Percentiles rank a stretch among this genome's conserved stretches.
Evolutionary conservation across 1,140 invertebrate species (phyloP).

Genomic region (Ceratitis capitata): DNA sequence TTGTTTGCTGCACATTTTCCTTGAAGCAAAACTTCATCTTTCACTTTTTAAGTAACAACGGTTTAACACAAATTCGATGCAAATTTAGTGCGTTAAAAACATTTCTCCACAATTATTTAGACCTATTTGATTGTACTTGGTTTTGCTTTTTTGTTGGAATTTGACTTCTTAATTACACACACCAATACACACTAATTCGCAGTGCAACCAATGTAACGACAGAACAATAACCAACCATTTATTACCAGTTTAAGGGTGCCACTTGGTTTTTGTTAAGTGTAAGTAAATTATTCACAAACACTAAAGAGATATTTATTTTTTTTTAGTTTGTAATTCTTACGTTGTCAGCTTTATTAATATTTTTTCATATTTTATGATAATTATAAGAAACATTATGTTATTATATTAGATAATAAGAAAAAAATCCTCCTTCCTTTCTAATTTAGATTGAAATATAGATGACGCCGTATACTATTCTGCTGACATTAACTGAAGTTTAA

Average conservation of each 20-base stretch:
- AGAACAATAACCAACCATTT: not conserved
- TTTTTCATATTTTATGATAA: no score
- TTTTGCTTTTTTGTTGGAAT: slow-evolving; percentile 35
- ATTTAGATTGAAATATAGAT: not conserved
- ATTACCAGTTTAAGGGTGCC: not conserved
- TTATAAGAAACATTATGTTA: no score
- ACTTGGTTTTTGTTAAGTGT: not conserved
- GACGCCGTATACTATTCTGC: not conserved
- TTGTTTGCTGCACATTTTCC: slow-evolving; percentile 4
- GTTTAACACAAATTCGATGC: slow-evolving; percentile 7
- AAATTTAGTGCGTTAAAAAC: not conserved
- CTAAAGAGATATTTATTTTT: no score
- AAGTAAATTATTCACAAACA: no score
- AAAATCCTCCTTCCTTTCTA: no score
- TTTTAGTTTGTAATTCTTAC: no score
- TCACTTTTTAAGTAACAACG: not conserved
- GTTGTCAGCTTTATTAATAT: no score
- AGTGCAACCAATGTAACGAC: not conserved
- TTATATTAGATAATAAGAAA: no score
- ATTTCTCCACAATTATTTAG: slow-evolving; percentile 21
- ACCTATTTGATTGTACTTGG: slow-evolving; percentile 8
- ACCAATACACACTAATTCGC: slow-evolving; percentile 1
- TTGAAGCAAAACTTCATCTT: not conserved
- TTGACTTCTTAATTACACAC: slow-evolving; percentile 45
- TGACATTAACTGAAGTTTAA: not conserved